Evolutionary conservation across 2,888 invertebrate species (phyloP).

Genomic region (Geotrupes spiniger): DNA sequence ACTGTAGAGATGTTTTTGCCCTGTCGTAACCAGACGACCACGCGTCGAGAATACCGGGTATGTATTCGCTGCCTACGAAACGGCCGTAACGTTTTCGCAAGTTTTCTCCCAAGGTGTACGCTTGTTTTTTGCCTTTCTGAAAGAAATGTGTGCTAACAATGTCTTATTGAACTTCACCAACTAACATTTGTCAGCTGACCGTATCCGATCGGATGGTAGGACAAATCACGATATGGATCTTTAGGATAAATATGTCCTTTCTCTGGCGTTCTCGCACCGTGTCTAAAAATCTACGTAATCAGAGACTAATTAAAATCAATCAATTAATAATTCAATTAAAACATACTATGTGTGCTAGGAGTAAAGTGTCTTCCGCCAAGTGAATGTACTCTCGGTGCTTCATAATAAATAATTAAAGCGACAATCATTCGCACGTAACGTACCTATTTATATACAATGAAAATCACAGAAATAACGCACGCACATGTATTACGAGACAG

Average conservation of each 20-base stretch:
- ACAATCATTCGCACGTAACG: too few species aligned
- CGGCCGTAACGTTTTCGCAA: slow-evolving; percentile 9
- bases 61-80: slow-evolving; percentile 6
- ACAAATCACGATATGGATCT: slow-evolving; percentile 7
- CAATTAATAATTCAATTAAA: too few species aligned
- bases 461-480: too few species aligned
- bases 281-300: slow-evolving; percentile 19
- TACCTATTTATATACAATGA: too few species aligned
- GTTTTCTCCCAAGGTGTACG: slow-evolving; percentile 12
- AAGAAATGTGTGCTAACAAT: too few species aligned
- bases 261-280: slow-evolving; percentile 17
- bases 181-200: slow-evolving; percentile 18
- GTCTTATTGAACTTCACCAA: too few species aligned
- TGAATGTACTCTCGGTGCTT: too few species aligned
- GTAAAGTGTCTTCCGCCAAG: too few species aligned
- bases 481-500: too few species aligned
- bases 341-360: too few species aligned
- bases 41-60: slow-evolving; percentile 9
- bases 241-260: slow-evolving; percentile 10
- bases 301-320: too few species aligned
- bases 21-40: slow-evolving; percentile 11
- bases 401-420: too few species aligned
- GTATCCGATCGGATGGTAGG: slow-evolving; percentile 11
- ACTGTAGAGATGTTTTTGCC: slow-evolving; percentile 13
- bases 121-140: slow-evolving; percentile 9